These are phyloP conservation scores for Acromyrmex heyeri DNA, from an alignment of 1,140 invertebrate genomes.

Conservation along the genomic window DNA sequence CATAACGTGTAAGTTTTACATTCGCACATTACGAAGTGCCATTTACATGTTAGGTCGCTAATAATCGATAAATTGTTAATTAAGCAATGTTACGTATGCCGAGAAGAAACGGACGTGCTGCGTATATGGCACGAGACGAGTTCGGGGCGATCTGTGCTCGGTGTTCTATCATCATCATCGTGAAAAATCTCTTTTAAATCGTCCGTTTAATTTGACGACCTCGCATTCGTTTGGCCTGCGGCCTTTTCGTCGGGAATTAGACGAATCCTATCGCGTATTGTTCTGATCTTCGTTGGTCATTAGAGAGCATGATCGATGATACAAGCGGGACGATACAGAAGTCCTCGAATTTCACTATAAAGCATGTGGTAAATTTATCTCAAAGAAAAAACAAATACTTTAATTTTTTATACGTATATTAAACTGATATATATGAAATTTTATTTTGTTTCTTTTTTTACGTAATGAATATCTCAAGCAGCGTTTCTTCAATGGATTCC, in stretches of 20 bases:
- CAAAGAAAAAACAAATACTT: background rate
- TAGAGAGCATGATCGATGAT: constrained; percentile 73
- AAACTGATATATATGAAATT: background rate
- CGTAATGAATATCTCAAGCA: background rate
- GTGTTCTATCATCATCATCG: constrained; percentile 47
- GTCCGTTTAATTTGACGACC: constrained; percentile 76
- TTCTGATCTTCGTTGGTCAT: constrained; percentile 38
- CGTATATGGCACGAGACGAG: background rate
- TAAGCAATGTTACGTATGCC: background rate
- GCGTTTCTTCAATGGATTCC: background rate
- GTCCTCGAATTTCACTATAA: constrained; percentile 53
- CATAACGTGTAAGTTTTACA: constrained; percentile 3
- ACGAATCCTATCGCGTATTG: constrained; percentile 47
- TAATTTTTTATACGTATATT: background rate
- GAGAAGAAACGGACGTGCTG: background rate
- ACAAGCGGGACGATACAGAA: background rate
- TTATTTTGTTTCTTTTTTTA: background rate
- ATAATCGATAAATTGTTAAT: constrained; percentile 57
- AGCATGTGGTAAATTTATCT: background rate
- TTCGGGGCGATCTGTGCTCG: constrained; percentile 8
- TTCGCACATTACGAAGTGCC: background rate
- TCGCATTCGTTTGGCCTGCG: constrained; percentile 29
- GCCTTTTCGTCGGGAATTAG: constrained; percentile 42
- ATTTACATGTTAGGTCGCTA: constrained; percentile 25
- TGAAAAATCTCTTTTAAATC: constrained; percentile 78